A percentile compares a stretch with the other conserved stretches of the same genome.
phyloP scores from a whole-genome alignment of 2,888 invertebrate species.

The Zonitis immaculata region DNA sequence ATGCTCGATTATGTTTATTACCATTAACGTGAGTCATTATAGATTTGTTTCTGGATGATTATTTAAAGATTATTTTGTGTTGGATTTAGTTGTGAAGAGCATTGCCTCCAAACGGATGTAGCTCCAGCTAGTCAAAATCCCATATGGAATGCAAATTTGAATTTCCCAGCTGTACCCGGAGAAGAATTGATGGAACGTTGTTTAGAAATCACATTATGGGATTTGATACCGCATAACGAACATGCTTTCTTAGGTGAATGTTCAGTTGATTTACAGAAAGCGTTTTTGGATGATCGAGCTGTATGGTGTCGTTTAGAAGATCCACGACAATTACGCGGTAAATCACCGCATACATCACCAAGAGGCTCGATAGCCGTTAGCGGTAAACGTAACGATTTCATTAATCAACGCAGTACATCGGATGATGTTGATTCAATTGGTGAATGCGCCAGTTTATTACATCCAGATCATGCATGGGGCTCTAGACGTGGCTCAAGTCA shows the following conservation, averaged over 20 bases:
- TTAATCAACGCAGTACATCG: conserved; percentile 69
- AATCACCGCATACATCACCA: conserved; percentile 74
- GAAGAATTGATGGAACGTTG: conserved; percentile 75
- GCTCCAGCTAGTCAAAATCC: conserved; percentile 84
- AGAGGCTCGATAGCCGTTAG: conserved; percentile 69
- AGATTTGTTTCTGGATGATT: background rate
- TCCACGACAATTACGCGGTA: conserved; percentile 64
- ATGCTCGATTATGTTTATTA: conserved; percentile 73
- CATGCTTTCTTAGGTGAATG: conserved; percentile 78
- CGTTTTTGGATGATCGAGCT: conserved; percentile 81
- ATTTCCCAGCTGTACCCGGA: conserved; percentile 73
- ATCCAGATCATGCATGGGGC: conserved; percentile 80
- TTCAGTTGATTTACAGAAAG: conserved; percentile 74
- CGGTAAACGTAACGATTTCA: conserved; percentile 65
- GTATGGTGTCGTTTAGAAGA: conserved; percentile 88
- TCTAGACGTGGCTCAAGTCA: conserved; percentile 85
- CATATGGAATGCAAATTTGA: conserved; percentile 88
- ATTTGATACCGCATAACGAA: conserved; percentile 76
- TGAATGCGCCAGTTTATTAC: conserved; percentile 70
- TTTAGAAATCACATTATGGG: conserved; percentile 86
- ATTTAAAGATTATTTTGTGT: background rate
- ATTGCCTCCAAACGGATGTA: conserved; percentile 75
- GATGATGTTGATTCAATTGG: conserved; percentile 72
- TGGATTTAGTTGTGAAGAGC: conserved; percentile 63
- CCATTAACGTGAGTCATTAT: conserved; percentile 67